Conservation (phyloP, 2,797 vertebrate species). For the Typhlichthys eigenmanni region DNA sequence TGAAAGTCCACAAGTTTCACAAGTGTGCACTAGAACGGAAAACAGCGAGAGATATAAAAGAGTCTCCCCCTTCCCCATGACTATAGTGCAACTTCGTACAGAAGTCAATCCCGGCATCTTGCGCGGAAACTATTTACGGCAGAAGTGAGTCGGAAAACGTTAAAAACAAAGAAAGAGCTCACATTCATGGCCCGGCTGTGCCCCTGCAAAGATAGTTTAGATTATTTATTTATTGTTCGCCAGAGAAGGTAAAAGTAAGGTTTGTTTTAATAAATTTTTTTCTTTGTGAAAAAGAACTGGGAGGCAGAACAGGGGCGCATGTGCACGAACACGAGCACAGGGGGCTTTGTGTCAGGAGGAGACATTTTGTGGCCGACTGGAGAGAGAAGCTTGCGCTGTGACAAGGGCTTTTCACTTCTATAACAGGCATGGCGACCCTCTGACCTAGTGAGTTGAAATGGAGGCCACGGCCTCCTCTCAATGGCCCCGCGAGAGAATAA, state of each 20-base stretch:
- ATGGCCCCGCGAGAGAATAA: conserved; percentile 26
- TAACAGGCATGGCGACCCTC: conserved; percentile 64
- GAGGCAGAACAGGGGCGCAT: conserved; percentile 58
- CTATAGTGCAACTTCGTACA: conserved; percentile 53
- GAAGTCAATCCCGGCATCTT: conserved; percentile 66
- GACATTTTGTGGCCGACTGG: conserved; percentile 63
- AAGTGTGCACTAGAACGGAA: conserved; percentile 55
- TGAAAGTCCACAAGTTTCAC: too few relatives aligned
- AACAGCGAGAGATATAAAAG: conserved; percentile 58
- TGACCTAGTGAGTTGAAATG: conserved; percentile 71
- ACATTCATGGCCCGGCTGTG: conserved; percentile 49
- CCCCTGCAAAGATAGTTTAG: conserved; percentile 52
- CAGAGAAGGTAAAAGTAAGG: conserved; percentile 59
- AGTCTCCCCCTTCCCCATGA: conserved; percentile 53
- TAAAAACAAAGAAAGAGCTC: conserved; percentile 29
- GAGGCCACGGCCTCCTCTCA: conserved; percentile 60
- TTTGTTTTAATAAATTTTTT: conserved; percentile 25
- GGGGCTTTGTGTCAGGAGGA: conserved; percentile 66
- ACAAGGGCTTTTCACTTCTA: conserved; percentile 60
- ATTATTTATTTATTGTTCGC: conserved; percentile 63
- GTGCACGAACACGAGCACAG: conserved; percentile 48
- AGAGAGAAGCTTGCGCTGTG: conserved; percentile 51
- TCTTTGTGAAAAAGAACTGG: conserved; percentile 29
- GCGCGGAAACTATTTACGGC: conserved; percentile 54
- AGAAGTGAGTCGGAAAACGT: conserved; percentile 30